Base-by-base conservation (phyloP, 1,140 invertebrate genomes). In the Diorhabda carinulata region DNA sequence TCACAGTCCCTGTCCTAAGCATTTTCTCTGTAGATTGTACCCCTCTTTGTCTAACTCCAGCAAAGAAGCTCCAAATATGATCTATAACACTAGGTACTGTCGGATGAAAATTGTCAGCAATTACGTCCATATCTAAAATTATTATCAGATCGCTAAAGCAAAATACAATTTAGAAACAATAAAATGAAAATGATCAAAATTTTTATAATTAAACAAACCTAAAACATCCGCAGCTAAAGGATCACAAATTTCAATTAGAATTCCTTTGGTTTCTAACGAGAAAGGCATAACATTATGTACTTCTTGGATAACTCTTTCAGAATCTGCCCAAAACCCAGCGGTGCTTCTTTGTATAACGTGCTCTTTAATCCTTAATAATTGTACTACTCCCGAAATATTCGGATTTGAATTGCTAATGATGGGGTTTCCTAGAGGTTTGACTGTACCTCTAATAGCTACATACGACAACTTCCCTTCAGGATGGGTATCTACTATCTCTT, bases 11-110 rank as follows among this genome's bases (percentile, higher is more conserved):
- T 78, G 90, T 89, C 5, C 89, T 83, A 3, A 93, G 81, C 84
- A 93, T 89, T 82, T 91, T 88, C 80, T 93, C 92, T 10, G 91
- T 92, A 1, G 88, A 89, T 79, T 93, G 91, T 25, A 93, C 79
- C 0, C 92, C 92, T 72, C 88, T 84, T 78, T 92, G 90, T 4
- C 89, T 82, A 5, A 91, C 83, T 76, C 90, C 91, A 64, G 87
- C 88, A 76, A 92, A 90, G 81, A 91, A 92, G 7, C 90, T 90
- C 86, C 91, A 92, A n/a, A 93, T 81, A 79, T 91, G 89, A 81
- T 92, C 90, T 65, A 89, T 86, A 44, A 92, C 83, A 44, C 87
- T 88, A 8, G 89, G 86, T 2, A 84, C 85, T 75, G 87, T 88
- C 40, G 90, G 89, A 77, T 92, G 88, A 82, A 92, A 93, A 68